These are phyloP conservation scores for Phaethon lepturus DNA, from an alignment of 2,113 vertebrate genomes.

Conservation along the genomic window DNA sequence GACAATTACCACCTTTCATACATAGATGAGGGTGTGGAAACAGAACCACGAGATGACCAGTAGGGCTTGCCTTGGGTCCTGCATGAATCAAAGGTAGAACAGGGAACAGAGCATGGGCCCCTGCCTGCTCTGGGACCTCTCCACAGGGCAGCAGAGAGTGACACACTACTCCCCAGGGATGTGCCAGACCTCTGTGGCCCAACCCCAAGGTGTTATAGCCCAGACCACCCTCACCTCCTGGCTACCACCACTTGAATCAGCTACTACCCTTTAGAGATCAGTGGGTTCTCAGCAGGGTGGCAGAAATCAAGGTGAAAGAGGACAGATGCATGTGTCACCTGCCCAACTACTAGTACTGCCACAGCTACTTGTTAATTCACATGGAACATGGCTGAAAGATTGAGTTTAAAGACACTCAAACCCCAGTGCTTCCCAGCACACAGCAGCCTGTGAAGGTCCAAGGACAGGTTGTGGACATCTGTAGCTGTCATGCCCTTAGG, in stretches of 20 bases:
- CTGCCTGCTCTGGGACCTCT: background rate
- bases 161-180: background rate
- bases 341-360: background rate
- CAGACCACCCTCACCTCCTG: background rate
- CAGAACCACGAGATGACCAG: background rate
- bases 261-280: background rate
- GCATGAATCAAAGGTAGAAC: background rate
- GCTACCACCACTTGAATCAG: background rate
- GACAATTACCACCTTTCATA: background rate
- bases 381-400: accelerated
- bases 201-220: background rate
- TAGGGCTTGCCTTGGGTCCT: background rate
- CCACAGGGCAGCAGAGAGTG: background rate
- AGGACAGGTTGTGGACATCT: background rate
- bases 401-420: background rate
- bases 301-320: background rate
- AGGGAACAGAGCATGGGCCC: background rate
- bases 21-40: background rate
- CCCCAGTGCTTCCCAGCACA: background rate
- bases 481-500: background rate
- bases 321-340: background rate
- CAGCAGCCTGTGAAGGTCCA: background rate
- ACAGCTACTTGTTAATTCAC: background rate
- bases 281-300: background rate
- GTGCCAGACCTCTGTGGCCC: background rate